phyloP scores from a whole-genome alignment of 1,140 invertebrate species.

The Eciton burchellii region DNA sequence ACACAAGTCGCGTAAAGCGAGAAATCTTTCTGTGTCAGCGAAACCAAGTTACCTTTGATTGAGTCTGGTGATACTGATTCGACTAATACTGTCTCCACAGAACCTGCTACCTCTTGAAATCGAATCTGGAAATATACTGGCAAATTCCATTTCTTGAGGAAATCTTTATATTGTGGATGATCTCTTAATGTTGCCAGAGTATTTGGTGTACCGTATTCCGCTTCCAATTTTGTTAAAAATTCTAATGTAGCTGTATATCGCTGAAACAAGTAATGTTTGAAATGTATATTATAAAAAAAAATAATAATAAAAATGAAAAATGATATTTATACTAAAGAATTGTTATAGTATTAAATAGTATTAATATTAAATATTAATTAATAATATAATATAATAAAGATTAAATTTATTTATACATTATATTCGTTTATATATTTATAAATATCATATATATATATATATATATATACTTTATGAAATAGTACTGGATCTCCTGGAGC shows the following conservation, averaged over 20 bases:
- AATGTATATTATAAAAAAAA: not conserved
- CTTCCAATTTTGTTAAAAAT: conserved; percentile 92
- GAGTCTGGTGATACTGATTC: conserved; percentile 78
- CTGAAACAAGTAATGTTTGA: conserved; percentile 78
- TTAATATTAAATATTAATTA: no score
- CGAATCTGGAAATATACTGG: conserved; percentile 98
- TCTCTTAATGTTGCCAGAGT: conserved; percentile 86
- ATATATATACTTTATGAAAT: conserved; percentile 89
- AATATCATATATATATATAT: not conserved
- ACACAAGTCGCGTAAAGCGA: conserved; percentile 85
- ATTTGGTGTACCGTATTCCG: conserved; percentile 87
- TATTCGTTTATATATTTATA: no score
- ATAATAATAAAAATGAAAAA: no score
- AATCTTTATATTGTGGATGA: conserved; percentile 89
- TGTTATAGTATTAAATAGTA: no score
- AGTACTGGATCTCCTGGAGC: conserved; percentile 95
- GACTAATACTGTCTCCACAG: conserved; percentile 87
- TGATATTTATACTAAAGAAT: no score
- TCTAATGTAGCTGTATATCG: conserved; percentile 92
- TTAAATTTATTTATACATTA: no score
- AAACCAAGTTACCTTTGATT: conserved; percentile 76
- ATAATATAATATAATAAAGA: no score
- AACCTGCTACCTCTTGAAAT: conserved; percentile 95
- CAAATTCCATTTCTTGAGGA: conserved; percentile 96
- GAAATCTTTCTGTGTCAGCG: conserved; percentile 81